phyloP scores from a whole-genome alignment of 2,888 invertebrate species.

The Tenthredo distinguenda region DNA sequence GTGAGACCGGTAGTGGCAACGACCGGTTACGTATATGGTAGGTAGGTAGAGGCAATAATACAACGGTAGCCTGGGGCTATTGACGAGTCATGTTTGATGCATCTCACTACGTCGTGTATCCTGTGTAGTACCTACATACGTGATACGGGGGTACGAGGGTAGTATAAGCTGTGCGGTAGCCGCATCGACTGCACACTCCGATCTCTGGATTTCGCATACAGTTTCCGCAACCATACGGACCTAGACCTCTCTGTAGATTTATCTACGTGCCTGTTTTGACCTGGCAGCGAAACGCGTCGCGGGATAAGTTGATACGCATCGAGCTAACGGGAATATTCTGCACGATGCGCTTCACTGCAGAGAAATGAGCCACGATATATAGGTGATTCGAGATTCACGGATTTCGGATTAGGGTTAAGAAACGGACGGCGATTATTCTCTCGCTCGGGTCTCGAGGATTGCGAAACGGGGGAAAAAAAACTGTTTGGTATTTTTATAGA shows the following conservation, averaged over 20 bases:
- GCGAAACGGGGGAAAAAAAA: background rate
- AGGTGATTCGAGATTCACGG: background rate
- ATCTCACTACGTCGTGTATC: slow-evolving; percentile 47
- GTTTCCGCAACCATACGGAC: background rate
- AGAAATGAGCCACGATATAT: background rate
- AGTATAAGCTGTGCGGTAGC: background rate
- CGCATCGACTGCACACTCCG: background rate
- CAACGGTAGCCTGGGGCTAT: slow-evolving; percentile 49
- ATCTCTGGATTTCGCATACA: background rate
- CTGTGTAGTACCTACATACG: slow-evolving; percentile 55
- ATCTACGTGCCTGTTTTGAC: background rate
- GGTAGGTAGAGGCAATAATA: slow-evolving; percentile 25
- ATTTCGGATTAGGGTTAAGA: too few species aligned
- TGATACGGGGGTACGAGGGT: slow-evolving; percentile 63
- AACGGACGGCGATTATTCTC: too few species aligned
- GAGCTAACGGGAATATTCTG: background rate
- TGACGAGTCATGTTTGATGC: slow-evolving; percentile 49
- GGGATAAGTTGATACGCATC: background rate
- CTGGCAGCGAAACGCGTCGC: background rate
- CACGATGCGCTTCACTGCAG: background rate
- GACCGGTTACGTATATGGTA: slow-evolving; percentile 44
- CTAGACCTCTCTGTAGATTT: background rate
- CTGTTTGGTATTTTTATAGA: background rate
- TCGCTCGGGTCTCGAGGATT: too few species aligned
- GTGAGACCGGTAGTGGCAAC: slow-evolving; percentile 48